A percentile compares a stretch with the other conserved stretches of the same genome.
Conservation (phyloP, 30 jellyfish, hydroid and myxozoan genomes). For the Euphysa ruthae region DNA sequence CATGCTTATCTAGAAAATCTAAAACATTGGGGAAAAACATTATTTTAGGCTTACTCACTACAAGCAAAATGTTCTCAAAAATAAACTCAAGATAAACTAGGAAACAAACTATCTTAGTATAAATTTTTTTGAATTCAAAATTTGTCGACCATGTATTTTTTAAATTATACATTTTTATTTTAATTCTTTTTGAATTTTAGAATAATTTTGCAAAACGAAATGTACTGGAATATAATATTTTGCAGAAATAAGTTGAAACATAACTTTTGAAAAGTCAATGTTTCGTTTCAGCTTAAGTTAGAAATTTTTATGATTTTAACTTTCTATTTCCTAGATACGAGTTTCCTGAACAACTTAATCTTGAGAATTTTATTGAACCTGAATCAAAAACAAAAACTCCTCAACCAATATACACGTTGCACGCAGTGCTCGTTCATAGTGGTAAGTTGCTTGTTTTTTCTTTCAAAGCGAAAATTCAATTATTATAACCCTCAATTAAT, state of each 20-base stretch:
- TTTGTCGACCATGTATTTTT: too few relatives aligned
- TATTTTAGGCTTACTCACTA: too few relatives aligned
- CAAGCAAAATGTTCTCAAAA: too few relatives aligned
- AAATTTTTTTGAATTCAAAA: too few relatives aligned
- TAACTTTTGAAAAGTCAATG: background rate
- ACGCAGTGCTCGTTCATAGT: conserved; percentile 94
- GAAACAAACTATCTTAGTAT: too few relatives aligned
- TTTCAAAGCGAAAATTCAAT: too few relatives aligned
- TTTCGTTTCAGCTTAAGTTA: too few relatives aligned
- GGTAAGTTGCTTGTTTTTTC: conserved; percentile 47
- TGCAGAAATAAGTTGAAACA: background rate
- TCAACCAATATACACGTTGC: conserved; percentile 63
- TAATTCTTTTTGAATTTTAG: background rate
- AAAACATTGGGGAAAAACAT: too few relatives aligned
- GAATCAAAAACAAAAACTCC: conserved; percentile 37
- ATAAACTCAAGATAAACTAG: too few relatives aligned
- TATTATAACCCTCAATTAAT: too few relatives aligned
- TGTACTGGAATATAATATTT: background rate
- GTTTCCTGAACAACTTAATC: conserved; percentile 71
- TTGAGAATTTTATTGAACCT: conserved; percentile 58
- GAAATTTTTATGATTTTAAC: background rate
- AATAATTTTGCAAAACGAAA: background rate
- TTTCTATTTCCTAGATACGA: conserved; percentile 44
- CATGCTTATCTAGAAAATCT: too few relatives aligned
- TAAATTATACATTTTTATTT: too few relatives aligned